Base-by-base conservation (phyloP, 2,113 vertebrate genomes). In the Speoplatyrhinus poulsoni region DNA sequence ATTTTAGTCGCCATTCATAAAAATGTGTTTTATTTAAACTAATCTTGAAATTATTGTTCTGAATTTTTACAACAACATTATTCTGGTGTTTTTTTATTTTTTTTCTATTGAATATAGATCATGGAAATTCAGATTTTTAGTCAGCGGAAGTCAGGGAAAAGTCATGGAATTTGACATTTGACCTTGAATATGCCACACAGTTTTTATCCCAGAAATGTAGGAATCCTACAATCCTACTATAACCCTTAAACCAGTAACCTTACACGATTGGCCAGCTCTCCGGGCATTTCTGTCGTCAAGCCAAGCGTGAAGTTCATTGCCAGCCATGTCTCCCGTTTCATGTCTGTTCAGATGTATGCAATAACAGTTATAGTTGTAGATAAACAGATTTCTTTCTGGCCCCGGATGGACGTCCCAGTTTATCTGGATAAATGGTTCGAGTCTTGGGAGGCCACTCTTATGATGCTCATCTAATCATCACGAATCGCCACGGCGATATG, bases 391-490 rank as follows among this genome's bases (percentile, higher is more conserved):
- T 49, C 58, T 72, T 62, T 55, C 61, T 19, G 56, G 19, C 58
- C 32, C 41, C 10, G 46, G 73, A 49, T 48, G 12, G 19, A 49
- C 50, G 52, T 49, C 10, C 12, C 46, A 47, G 52, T 67, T 65
- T 59, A 59, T 70, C 53, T 63, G 48, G 6, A 6, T 62, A 72
- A 26, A 79, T 85, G 68, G 69, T 50, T 65, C n/a, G 62, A 65
- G 68, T 69, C 65, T 12, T 36, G 53, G 65, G 69, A 69, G 17
- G 58, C 65, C 63, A 58, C 61, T 76, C 72, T 78, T 12, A 41
- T 26, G 60, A 62, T 76, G n/a, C 36, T 17, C 16, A 12, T 15
- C 13, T 69, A 47, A 67, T 80, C 36, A 72, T 52, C 55, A 41
- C 62, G 48, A 72, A 75, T 50, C 60, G 57, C 41, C n/a, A 47